Evolutionary conservation across 2,797 vertebrate genomes (phyloP), one percentile per base, ranked within the genome.

Genomic region (Nothura maculosa): DNA sequence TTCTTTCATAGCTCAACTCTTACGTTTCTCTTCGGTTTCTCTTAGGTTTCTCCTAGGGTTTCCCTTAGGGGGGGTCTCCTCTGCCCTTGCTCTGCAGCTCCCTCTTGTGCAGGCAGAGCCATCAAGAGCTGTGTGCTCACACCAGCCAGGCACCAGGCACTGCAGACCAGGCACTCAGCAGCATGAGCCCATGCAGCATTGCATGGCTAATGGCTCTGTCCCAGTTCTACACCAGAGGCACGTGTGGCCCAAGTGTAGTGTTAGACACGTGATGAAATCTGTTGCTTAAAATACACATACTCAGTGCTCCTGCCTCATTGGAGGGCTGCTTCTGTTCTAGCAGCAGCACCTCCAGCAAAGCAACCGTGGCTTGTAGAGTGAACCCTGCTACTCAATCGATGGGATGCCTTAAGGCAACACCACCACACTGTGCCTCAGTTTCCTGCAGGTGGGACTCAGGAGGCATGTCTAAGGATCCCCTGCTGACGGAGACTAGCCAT

Each of bases 81-180:
- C 21, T 80, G 36, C 25, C 16, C 10, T 63, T 78, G 36, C 10
- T 16, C 22, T 36, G 25, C 30, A 85, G 4, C 17, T 92, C 16
- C 47, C 50, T 43, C 62, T 57, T 85, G 16, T 27, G 30, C 30
- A 17, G 38, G 9, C 2, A 61, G 38, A 60, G 9, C 22, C 9
- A 28, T 43, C 50, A 83, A 58, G 30, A 87, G 42, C 48, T 0
- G 0, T 28, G 42, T 60, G 60, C n/a, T 66, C 27, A 64, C 0
- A 0, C 7, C 38, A 85, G 50, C 34, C 32, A 28, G 7, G 30
- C 42, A 75, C 60, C 84, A 69, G 63, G 25, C 38, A 79, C 43
- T 9, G 11, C 27, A 63, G 67, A 17, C 32, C 60, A 63, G 67
- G 21, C 21, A 54, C 24, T 47, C 8, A 8, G 9, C 72, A 61